These are phyloP conservation scores for Acanthurus lineatus DNA, from an alignment of 2,797 vertebrate genomes.

Conservation along the genomic window DNA sequence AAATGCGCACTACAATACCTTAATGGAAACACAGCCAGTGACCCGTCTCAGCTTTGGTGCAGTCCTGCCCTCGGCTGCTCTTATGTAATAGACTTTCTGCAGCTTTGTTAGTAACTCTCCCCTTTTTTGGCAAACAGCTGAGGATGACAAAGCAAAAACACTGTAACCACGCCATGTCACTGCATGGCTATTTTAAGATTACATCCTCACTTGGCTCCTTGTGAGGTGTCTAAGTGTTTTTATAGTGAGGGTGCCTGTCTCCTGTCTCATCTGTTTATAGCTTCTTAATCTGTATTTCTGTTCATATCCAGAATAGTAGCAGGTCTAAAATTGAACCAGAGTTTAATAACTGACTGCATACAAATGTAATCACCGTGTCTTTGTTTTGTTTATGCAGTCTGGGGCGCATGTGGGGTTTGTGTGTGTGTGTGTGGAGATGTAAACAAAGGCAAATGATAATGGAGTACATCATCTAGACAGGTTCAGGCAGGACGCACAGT, in stretches of 20 bases:
- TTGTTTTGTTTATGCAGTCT: constrained; percentile 26
- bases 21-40: not conserved
- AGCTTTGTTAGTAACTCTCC: constrained; percentile 51
- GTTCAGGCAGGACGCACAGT: not conserved
- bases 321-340: constrained; percentile 4
- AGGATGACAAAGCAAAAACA: constrained; percentile 66
- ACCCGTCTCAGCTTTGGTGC: constrained; percentile 30
- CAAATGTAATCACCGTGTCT: not conserved
- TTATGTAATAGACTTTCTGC: constrained; percentile 68
- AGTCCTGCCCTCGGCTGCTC: constrained; percentile 32
- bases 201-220: constrained; percentile 38
- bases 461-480: not conserved
- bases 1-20: too few species aligned
- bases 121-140: constrained; percentile 61
- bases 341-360: constrained; percentile 17
- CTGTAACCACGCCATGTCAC: constrained; percentile 24
- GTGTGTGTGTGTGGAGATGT: not conserved
- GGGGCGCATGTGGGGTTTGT: not conserved
- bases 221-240: constrained; percentile 16
- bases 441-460: constrained; percentile 10
- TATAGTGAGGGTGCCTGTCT: constrained; percentile 2
- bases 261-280: constrained; percentile 36
- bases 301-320: constrained; percentile 10
- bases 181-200: constrained; percentile 63
- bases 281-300: constrained; percentile 38